Percentiles rank a stretch among this genome's conserved stretches.
phyloP scores from a whole-genome alignment of 1,140 invertebrate species.

The Hetaerina americana region DNA sequence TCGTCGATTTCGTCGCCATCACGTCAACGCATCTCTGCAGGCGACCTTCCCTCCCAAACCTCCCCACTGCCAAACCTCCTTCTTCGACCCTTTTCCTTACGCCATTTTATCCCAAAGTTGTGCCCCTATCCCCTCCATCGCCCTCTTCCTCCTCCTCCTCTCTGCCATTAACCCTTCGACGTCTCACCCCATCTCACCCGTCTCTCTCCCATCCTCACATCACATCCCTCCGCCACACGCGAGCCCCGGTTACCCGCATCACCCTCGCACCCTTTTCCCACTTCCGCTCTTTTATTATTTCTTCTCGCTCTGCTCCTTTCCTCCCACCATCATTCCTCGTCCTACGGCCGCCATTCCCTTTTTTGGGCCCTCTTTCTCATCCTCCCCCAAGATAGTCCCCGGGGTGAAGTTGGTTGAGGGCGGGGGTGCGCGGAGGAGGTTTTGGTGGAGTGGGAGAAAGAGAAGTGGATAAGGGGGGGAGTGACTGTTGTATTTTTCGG shows the following conservation, averaged over 20 bases:
- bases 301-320: not conserved
- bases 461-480: too few relatives aligned
- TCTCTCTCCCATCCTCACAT: too few relatives aligned
- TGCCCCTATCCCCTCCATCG: not conserved
- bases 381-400: too few relatives aligned
- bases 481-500: too few relatives aligned
- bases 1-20: not conserved
- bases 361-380: too few relatives aligned
- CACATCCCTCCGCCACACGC: too few relatives aligned
- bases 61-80: not conserved
- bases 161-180: not conserved
- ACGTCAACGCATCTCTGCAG: not conserved
- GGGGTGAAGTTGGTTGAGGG: too few relatives aligned
- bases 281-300: not conserved
- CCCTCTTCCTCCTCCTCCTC: not conserved
- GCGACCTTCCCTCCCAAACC: not conserved
- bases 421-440: too few relatives aligned
- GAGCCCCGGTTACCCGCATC: too few relatives aligned
- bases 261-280: too few relatives aligned
- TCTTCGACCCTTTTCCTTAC: not conserved
- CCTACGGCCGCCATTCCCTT: too few relatives aligned
- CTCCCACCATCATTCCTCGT: not conserved
- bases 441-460: too few relatives aligned
- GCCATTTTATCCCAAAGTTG: not conserved
- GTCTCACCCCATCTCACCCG: not conserved